These are phyloP conservation scores for Parauchenoglanis ngamensis DNA, from an alignment of 2,797 vertebrate genomes.

Conservation along the genomic window DNA sequence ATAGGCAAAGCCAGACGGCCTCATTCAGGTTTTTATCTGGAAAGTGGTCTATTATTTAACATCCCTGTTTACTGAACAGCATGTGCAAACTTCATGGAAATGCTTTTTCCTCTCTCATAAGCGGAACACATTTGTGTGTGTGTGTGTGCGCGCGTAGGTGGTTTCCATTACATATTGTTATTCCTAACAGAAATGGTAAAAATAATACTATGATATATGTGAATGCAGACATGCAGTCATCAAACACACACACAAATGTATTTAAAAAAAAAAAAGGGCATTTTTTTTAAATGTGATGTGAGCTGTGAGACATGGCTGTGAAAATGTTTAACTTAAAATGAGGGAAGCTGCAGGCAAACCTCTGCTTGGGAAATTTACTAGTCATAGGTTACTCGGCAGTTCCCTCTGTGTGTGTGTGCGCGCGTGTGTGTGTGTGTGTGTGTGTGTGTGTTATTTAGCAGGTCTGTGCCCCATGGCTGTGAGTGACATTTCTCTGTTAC, in stretches of 20 bases:
- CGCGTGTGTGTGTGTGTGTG: neutral
- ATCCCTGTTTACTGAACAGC: neutral
- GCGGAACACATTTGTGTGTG: neutral
- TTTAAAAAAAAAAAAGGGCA: no score
- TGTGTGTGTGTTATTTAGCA: conserved; percentile 27
- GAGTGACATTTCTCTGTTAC: conserved; percentile 39
- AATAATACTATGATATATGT: neutral
- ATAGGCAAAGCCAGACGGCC: neutral
- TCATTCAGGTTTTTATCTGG: neutral
- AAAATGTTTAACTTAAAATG: neutral
- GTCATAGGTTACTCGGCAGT: conserved; percentile 15
- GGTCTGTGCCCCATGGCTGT: conserved; percentile 36
- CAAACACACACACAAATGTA: neutral
- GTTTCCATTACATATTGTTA: neutral
- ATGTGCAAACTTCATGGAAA: neutral
- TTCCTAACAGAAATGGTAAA: neutral
- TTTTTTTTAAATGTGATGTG: neutral
- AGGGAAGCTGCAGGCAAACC: neutral
- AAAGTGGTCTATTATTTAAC: neutral
- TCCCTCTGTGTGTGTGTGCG: neutral
- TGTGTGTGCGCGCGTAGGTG: neutral
- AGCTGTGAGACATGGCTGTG: neutral
- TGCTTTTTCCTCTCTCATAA: neutral
- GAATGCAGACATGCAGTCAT: neutral
- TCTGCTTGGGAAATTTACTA: neutral